Base-by-base conservation (phyloP, 2,797 vertebrate species). In the Sebastes iracundus region DNA sequence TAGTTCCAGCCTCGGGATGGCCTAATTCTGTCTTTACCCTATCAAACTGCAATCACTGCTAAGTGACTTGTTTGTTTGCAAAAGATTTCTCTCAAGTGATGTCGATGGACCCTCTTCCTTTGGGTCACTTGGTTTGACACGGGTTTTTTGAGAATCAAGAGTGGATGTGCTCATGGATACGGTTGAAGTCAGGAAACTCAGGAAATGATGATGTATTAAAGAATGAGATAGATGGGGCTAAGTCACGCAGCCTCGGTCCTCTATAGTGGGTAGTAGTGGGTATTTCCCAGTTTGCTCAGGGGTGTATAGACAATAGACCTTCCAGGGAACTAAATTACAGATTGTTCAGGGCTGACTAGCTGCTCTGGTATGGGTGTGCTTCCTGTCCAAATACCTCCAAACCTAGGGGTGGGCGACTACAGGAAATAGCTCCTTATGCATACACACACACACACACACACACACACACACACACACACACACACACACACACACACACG, bases 291-390 rank as follows among this genome's bases (percentile, higher is more conserved):
- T 70, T 55, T 53, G 28, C 71, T 75, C 27, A 1, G 7, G 35
- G 28, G 56, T 77, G 74, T 16, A 72, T 35, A 75, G 38, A 90
- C 87, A 91, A 94, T 92, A 70, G 78, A 72, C 60, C 38, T 87
- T 83, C 35, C 91, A 86, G 86, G 91, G 91, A 92, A 88, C 73
- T 80, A 69, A 87, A 81, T 87, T 77, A 84, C 72, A 74, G 42
- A 88, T 83, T 89, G 85, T 86, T 82, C 42, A 70, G 74, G 27
- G 35, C 75, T 86, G 87, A 88, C 75, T 81, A 59, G 66, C 67
- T 90, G 73, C 75, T 90, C 55, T 87, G 80, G 63, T 69, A 80
- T 81, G 73, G 70, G 32, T 83, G 38, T 82, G 66, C 74, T 91
- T 95, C 91, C 87, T 91, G 81, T 86, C 61, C 62, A 77, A 53